phyloP scores from a whole-genome alignment of 1,140 invertebrate species.

The Tetranychus urticae region DNA sequence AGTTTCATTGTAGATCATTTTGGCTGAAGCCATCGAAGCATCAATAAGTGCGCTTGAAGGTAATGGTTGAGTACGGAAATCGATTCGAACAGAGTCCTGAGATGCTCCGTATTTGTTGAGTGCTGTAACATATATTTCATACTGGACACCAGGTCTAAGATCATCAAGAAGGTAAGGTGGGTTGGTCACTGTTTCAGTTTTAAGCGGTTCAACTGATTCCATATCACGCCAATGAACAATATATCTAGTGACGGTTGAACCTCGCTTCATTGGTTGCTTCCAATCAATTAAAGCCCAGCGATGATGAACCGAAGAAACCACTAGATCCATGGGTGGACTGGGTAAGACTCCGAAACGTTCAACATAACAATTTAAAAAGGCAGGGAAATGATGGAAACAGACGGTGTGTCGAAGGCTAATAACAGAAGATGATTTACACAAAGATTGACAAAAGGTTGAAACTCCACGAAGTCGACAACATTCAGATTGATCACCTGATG shows the following conservation, averaged over 20 bases:
- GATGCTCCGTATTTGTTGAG: slow-evolving; percentile 50
- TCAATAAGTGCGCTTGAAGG: not conserved
- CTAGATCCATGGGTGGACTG: slow-evolving; percentile 36
- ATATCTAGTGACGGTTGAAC: slow-evolving; percentile 42
- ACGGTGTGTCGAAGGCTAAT: slow-evolving; percentile 42
- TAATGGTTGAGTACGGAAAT: slow-evolving; percentile 32
- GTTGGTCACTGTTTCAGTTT: slow-evolving; percentile 11
- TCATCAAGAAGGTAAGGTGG: slow-evolving; percentile 47
- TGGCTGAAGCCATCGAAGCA: not conserved
- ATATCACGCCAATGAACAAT: slow-evolving; percentile 37
- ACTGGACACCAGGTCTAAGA: slow-evolving; percentile 37
- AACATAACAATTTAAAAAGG: slow-evolving; percentile 48
- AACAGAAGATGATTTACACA: slow-evolving; percentile 37
- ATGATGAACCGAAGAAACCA: slow-evolving; percentile 40
- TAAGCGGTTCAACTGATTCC: slow-evolving; percentile 20
- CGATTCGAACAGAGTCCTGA: slow-evolving; percentile 39
- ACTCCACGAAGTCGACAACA: slow-evolving; percentile 49
- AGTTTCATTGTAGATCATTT: slow-evolving; percentile 33
- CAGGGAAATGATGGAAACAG: slow-evolving; percentile 49
- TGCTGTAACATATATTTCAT: slow-evolving; percentile 54
- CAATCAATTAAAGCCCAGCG: slow-evolving; percentile 51
- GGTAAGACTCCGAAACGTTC: slow-evolving; percentile 56
- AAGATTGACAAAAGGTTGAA: slow-evolving; percentile 36
- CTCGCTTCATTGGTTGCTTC: slow-evolving; percentile 35
- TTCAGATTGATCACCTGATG: slow-evolving; percentile 30